Percentiles rank a stretch among this genome's conserved stretches.
phyloP scores from a whole-genome alignment of 2,888 invertebrate genomes.

The Hemaris fuciformis region DNA sequence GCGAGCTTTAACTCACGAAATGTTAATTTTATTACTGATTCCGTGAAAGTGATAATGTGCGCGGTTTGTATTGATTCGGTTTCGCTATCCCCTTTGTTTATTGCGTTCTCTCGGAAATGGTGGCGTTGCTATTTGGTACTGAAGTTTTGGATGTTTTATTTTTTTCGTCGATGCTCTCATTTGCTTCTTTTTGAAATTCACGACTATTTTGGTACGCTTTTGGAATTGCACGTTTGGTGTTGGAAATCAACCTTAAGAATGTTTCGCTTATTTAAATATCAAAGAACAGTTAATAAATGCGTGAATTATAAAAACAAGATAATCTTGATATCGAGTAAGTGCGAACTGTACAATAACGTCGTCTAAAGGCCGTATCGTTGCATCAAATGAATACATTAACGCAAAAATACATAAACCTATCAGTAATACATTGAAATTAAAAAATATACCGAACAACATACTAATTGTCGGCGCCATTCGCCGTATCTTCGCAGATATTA shows the following conservation, averaged over 20 bases:
- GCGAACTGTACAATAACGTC: neutral
- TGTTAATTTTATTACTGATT: slow-evolving; percentile 54
- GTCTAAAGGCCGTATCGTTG: neutral
- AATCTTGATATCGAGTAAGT: neutral
- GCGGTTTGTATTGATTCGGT: slow-evolving; percentile 33
- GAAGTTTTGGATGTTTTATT: neutral
- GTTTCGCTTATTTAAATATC: neutral
- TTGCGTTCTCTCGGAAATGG: slow-evolving; percentile 1
- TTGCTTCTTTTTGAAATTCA: neutral
- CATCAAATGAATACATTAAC: neutral
- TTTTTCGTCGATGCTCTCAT: neutral
- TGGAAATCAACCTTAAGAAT: neutral
- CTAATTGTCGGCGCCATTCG: neutral
- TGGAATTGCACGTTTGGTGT: neutral
- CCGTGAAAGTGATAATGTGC: slow-evolving; percentile 46
- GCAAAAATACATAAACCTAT: neutral
- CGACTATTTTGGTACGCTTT: neutral
- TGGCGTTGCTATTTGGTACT: neutral
- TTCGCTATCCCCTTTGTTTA: slow-evolving; percentile 12
- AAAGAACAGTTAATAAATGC: neutral
- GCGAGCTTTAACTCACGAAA: slow-evolving; percentile 45
- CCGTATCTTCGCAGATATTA: neutral
- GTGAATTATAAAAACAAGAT: neutral
- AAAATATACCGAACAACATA: neutral
- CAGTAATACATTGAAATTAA: neutral